These are phyloP conservation scores for Oncorhynchus tshawytscha DNA, from an alignment of 2,113 vertebrate species.

Conservation along the genomic window DNA sequence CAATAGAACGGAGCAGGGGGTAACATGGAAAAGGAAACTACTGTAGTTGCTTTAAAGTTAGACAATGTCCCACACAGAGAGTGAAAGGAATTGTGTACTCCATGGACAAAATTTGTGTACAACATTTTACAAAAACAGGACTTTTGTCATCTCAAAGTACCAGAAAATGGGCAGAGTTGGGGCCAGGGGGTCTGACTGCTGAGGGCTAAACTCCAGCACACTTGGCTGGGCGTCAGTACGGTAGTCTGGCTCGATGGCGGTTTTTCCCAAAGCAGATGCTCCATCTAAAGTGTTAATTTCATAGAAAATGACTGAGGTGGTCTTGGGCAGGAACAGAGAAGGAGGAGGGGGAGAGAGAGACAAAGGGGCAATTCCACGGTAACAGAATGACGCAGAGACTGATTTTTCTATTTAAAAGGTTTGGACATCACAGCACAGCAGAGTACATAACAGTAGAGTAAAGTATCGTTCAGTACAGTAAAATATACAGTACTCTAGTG, in stretches of 20 bases:
- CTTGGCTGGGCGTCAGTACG: constrained; percentile 2
- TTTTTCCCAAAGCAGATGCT: constrained; percentile 7
- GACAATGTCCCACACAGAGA: not conserved
- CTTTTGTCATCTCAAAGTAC: not conserved
- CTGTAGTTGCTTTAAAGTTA: constrained; percentile 16
- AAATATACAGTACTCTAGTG: too few relatives aligned
- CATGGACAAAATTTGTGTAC: not conserved
- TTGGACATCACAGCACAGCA: too few relatives aligned
- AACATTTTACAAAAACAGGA: not conserved
- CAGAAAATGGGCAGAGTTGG: constrained; percentile 2
- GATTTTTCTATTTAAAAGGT: too few relatives aligned
- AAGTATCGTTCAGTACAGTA: too few relatives aligned
- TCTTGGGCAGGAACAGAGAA: not conserved
- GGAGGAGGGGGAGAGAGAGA: too few relatives aligned
- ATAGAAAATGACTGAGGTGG: not conserved
- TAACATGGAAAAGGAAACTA: constrained; percentile 28
- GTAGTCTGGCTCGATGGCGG: not conserved
- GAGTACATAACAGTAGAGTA: too few relatives aligned
- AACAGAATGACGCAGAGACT: too few relatives aligned
- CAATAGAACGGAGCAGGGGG: constrained; percentile 15
- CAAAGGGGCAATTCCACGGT: not conserved
- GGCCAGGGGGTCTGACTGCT: not conserved
- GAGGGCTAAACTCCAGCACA: not conserved
- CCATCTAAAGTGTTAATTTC: constrained; percentile 9
- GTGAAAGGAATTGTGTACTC: not conserved